Conservation (phyloP, 2,888 invertebrate species). For the Parasteatoda lunata region DNA sequence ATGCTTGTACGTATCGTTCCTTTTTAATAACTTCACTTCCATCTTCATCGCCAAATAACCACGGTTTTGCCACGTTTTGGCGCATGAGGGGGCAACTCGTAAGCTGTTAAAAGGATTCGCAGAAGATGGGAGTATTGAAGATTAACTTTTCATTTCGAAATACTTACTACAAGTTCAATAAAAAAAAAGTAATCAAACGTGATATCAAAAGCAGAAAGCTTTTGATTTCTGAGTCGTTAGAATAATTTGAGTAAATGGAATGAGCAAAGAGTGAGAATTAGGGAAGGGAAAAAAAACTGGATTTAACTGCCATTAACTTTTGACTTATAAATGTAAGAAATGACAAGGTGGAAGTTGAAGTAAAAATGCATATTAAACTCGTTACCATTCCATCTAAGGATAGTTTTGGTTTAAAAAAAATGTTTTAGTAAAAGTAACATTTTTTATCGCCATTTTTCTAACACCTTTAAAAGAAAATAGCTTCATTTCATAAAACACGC, state of each 20-base stretch:
- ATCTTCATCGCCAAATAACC: not conserved
- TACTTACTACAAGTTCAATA: not conserved
- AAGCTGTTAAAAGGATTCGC: not conserved
- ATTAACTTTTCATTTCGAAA: constrained; percentile 44
- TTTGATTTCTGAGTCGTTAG: constrained; percentile 55
- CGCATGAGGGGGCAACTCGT: not conserved
- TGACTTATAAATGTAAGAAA: not conserved
- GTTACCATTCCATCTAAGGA: no score
- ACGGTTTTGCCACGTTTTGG: not conserved
- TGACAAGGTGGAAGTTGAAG: no score
- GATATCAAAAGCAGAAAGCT: constrained; percentile 46
- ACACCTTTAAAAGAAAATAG: no score
- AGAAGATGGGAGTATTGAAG: constrained; percentile 49
- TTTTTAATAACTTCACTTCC: not conserved
- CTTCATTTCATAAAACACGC: no score
- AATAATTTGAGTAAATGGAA: constrained; percentile 10
- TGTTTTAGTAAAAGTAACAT: no score
- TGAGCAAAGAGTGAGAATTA: constrained; percentile 14
- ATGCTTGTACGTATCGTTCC: not conserved
- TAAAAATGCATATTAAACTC: no score
- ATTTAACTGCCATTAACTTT: constrained; percentile 65
- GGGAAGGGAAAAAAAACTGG: constrained; percentile 45
- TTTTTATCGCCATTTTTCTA: no score
- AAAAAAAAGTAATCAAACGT: constrained; percentile 31
- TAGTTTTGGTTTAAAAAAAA: no score